phyloP scores from a whole-genome alignment of 1,140 invertebrate species.

The Camponotus vicinus region DNA sequence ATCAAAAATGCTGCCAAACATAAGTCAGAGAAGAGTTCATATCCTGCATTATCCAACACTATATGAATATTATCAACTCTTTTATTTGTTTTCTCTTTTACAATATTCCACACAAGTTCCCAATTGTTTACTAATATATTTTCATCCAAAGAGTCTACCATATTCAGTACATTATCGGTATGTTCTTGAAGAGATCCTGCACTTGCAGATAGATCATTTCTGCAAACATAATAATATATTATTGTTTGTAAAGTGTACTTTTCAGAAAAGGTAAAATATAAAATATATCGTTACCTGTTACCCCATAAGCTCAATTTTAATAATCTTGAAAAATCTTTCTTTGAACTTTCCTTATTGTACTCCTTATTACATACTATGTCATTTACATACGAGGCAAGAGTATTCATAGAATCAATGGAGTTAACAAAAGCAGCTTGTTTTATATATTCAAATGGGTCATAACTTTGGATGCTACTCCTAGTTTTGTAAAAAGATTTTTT shows the following conservation, averaged over 20 bases:
- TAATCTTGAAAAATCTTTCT: slow-evolving; percentile 86
- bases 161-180: slow-evolving; percentile 88
- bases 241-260: neutral
- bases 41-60: slow-evolving; percentile 97
- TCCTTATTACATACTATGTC: slow-evolving; percentile 80
- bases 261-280: neutral
- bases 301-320: slow-evolving; percentile 91
- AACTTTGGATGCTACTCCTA: slow-evolving; percentile 88
- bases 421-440: slow-evolving; percentile 88
- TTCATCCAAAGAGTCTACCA: slow-evolving; percentile 88
- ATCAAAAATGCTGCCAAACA: slow-evolving; percentile 94
- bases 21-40: slow-evolving; percentile 97
- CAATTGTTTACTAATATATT: slow-evolving; percentile 91
- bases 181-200: slow-evolving; percentile 88
- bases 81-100: slow-evolving; percentile 70
- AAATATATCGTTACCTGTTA: slow-evolving; percentile 84
- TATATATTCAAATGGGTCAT: slow-evolving; percentile 94
- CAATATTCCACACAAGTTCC: slow-evolving; percentile 86
- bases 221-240: slow-evolving; percentile 69
- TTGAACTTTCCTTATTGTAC: slow-evolving; percentile 78
- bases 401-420: slow-evolving; percentile 87
- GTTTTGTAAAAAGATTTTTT: slow-evolving; percentile 52
- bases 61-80: slow-evolving; percentile 88
- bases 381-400: slow-evolving; percentile 87
- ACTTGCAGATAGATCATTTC: slow-evolving; percentile 96